These are phyloP conservation scores for Drosophila malerkotliana DNA, from an alignment of 1,140 invertebrate genomes.

Conservation along the genomic window DNA sequence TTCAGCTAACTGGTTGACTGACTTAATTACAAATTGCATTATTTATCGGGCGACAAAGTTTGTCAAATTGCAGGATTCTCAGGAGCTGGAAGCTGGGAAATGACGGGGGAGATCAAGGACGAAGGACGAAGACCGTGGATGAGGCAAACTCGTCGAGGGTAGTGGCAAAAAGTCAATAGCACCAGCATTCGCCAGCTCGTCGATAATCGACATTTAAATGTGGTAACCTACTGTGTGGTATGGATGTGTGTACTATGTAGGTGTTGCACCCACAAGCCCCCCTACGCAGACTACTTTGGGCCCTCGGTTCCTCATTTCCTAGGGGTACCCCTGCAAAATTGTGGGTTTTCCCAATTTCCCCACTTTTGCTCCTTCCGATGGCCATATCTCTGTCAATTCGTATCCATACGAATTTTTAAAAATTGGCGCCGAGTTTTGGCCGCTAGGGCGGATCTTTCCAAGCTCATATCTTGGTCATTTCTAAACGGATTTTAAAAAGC, in stretches of 20 bases:
- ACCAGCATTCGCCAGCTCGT: constrained; percentile 5
- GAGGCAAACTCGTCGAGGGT: neutral
- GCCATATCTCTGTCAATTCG: too few species aligned
- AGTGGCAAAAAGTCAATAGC: neutral
- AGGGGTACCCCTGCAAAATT: too few species aligned
- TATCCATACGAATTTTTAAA: too few species aligned
- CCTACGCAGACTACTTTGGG: too few species aligned
- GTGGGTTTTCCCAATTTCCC: too few species aligned
- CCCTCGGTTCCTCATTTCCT: too few species aligned
- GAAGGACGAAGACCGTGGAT: neutral
- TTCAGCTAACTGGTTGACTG: constrained; percentile 61
- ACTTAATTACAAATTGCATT: constrained; percentile 82
- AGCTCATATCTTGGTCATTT: too few species aligned
- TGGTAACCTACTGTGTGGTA: constrained; percentile 3
- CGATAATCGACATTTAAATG: constrained; percentile 26
- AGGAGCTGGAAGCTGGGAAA: neutral
- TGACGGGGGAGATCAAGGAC: neutral
- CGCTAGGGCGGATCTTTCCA: too few species aligned
- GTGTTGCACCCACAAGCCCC: too few species aligned
- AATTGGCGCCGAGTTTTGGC: too few species aligned
- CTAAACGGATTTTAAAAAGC: too few species aligned
- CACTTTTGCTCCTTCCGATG: too few species aligned
- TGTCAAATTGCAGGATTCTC: constrained; percentile 66
- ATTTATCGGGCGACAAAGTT: constrained; percentile 79
- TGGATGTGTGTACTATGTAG: neutral